Evolutionary conservation across 2,113 vertebrate genomes (phyloP), one percentile per base, ranked within the genome.

Genomic region (Scophthalmus maximus): DNA sequence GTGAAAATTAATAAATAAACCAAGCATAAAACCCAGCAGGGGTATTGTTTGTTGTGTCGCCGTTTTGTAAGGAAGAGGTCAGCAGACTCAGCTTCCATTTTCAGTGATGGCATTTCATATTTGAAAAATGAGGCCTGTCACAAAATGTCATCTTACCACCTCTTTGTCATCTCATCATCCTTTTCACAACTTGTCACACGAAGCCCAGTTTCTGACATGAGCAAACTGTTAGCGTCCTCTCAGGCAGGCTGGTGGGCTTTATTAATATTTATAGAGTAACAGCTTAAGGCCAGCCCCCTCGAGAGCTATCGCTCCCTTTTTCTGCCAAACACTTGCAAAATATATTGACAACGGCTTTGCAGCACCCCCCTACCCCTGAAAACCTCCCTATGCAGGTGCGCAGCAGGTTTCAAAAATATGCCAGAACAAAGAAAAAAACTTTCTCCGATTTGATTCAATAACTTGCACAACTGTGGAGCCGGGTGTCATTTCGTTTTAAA

Each of bases 231-330:
- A 87, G 89, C 91, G 94, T 92, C 89, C 92, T 87, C 89, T 81
- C 75, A 84, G 88, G 88, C 89, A 92, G 86, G 81, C 88, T 83
- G 27, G 79, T 81, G 91, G 90, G 86, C 90, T 88, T 88, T 87
- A 92, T 93, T 92, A 91, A 95, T 94, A 94, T 91, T 93, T 88
- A 92, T 86, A 90, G 87, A 90, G 92, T 90, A 93, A 89, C 89
- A 90, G 89, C 89, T 92, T 92, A 81, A 91, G 89, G 91, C 85
- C 84, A 93, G 91, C 81, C 90, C 92, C 90, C 89, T 82, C 47
- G 89, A 93, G 88, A 89, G 89, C 79, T 76, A 87, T 90, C 91
- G 90, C 82, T 90, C 78, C 62, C 73, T 77, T 80, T 91, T 64
- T 82, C 68, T 82, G 78, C 83, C 88, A 87, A 90, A 93, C 88